Base-by-base conservation (phyloP, 2,888 invertebrate genomes). In the Drosophila siamana region DNA sequence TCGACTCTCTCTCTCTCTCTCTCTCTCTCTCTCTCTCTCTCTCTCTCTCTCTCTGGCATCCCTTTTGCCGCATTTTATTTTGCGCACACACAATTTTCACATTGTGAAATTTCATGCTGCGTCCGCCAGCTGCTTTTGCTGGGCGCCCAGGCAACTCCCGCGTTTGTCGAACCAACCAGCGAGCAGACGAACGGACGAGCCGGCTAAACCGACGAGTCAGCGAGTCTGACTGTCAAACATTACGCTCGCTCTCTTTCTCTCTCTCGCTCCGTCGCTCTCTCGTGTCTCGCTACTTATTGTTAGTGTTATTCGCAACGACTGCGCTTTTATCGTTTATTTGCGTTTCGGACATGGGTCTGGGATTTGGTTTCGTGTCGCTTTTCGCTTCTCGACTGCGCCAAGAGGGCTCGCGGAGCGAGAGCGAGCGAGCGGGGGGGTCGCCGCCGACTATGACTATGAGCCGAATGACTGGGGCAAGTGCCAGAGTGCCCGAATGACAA, bases 81-180 rank as follows among this genome's bases (percentile, higher is more conserved):
- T 43, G 67, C 33, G 50, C 64, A 67, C 33, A 36, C 33, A 36
- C 33, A 36, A 36, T 36, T 36, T 36, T 13, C 36, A 38, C 52
- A 59, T 69, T 83, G 30, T 83, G 30, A 60, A 71, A 52, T 81
- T 61, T 48, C n/a, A 33, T 46, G 56, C 48, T 74, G 13, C 2
- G 33, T 8, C 47, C 33, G 26, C 38, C 19, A 52, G 44, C 75
- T 74, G 61, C 22, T 40, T 11, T 70, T 78, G 75, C 90, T 90
- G 90, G 26, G 80, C 82, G 80, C 90, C 90, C 89, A 84, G 82
- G 79, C 74, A 71, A 82, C 81, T 89, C 90, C 91, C 90, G 90
- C 90, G 84, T 89, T 89, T 90, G 91, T 87, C 88, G 79, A 85
- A 71, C 88, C 69, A 69, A 41, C 52, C 55, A 78, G 43, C 79